A percentile compares a stretch with the other conserved stretches of the same genome.
Evolutionary conservation across 2,888 invertebrate genomes (phyloP).

Genomic region (Eutolmus rufibarbis): DNA sequence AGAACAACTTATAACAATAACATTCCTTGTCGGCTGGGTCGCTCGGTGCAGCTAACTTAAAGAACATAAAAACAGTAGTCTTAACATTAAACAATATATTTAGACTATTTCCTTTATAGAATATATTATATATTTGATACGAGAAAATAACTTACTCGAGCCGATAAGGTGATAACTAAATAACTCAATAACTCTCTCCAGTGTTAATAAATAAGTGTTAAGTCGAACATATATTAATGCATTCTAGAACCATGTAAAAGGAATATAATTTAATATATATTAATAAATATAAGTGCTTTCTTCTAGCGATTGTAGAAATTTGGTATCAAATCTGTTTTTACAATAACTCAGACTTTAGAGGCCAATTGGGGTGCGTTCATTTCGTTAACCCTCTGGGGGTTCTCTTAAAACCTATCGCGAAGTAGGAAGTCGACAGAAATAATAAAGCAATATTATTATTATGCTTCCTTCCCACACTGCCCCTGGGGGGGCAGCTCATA

Average conservation of each 20-base stretch:
- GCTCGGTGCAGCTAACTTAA: conserved; percentile 16
- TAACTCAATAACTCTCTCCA: conserved; percentile 17
- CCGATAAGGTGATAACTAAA: conserved; percentile 26
- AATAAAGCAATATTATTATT: conserved; percentile 15
- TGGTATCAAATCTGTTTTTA: conserved; percentile 50
- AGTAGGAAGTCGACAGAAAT: background rate
- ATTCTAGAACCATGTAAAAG: conserved; percentile 28
- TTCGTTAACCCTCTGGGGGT: background rate
- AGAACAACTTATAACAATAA: conserved; percentile 45
- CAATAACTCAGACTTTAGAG: conserved; percentile 48
- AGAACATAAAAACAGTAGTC: conserved; percentile 38
- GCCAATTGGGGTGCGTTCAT: conserved; percentile 48
- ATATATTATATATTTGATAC: conserved; percentile 35
- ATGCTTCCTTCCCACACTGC: background rate
- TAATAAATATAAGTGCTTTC: conserved; percentile 36
- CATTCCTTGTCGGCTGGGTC: conserved; percentile 3
- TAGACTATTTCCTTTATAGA: conserved; percentile 25
- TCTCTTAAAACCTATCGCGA: background rate
- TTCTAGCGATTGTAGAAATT: conserved; percentile 47
- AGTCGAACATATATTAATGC: conserved; percentile 43
- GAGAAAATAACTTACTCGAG: background rate
- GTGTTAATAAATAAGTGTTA: conserved; percentile 43
- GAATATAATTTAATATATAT: conserved; percentile 29
- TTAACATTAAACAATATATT: conserved; percentile 39
- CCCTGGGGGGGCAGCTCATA: background rate